phyloP scores from a whole-genome alignment of 1,140 invertebrate species.

The Psix sp. region DNA sequence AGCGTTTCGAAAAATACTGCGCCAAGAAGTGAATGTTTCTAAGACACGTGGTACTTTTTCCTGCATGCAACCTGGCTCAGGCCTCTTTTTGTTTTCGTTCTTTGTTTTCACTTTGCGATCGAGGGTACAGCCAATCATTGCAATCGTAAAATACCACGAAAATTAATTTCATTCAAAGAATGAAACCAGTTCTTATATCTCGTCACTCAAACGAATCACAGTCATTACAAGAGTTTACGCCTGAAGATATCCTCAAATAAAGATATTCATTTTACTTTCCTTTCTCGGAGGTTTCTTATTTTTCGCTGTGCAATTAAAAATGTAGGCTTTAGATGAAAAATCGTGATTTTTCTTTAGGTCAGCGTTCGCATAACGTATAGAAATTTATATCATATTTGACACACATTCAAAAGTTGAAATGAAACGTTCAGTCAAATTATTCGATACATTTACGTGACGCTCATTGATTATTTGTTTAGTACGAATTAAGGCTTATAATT shows the following conservation, averaged over 20 bases:
- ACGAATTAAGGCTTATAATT: no score
- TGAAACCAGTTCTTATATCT: no score
- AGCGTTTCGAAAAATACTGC: not conserved
- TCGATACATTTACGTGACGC: no score
- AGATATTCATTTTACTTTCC: conserved; percentile 23
- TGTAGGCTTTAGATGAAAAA: conserved; percentile 16
- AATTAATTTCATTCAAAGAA: no score
- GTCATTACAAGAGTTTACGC: conserved; percentile 4
- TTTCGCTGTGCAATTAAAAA: conserved; percentile 11
- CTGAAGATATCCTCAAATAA: not conserved
- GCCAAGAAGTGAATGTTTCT: conserved; percentile 1
- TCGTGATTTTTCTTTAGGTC: conserved; percentile 18
- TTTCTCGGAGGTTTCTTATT: conserved; percentile 5
- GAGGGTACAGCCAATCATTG: conserved; percentile 1
- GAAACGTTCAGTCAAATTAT: not conserved
- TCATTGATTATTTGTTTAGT: no score
- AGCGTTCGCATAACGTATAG: not conserved
- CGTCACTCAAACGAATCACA: no score
- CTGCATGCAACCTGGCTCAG: not conserved
- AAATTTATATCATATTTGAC: conserved; percentile 27
- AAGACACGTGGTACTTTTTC: conserved; percentile 5
- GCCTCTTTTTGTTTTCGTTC: not conserved
- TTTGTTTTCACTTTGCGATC: conserved; percentile 9
- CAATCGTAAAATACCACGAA: conserved; percentile 6
- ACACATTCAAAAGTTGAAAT: conserved; percentile 8